Evolutionary conservation across 2,888 invertebrate genomes (phyloP), one percentile per base, ranked within the genome.

Genomic region (Acleris laterana): DNA sequence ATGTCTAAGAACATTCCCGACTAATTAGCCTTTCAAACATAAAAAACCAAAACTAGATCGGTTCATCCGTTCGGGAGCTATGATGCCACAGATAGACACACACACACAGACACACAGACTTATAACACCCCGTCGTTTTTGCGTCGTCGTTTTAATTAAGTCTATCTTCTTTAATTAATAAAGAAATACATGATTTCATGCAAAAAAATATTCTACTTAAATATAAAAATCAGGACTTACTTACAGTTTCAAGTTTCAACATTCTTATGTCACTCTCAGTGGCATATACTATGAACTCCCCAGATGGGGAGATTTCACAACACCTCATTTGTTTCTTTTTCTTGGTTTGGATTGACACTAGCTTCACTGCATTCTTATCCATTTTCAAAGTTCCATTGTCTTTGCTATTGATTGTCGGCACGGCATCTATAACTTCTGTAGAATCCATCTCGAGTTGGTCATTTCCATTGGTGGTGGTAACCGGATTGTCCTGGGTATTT

Each of bases 231-330:
- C 20, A 0, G 49, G 17, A 49, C 17, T 25, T 56, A 85, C 88
- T 88, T 77, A 95, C 95, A 69, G 94, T 86, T 69, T 93, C 93
- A 71, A 97, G 93, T 78, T 94, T 93, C 68, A 96, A 96, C 68
- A 98, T 88, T 63, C 96, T 94, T 32, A 97, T 83, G 64, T 94
- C 89, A 58, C 84, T 93, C 28, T 93, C 89, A 0, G 97, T 97
- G 0, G 97, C 96, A 82, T 97, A 97, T 6, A 96, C 95, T 20
- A 98, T 92, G 88, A 95, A 95, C 69, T 94, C 93, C 1, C 96
- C 96, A 80, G 95, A 94, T 2, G 94, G 94, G 5, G 97, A 96
- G 6, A 98, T 88, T 13, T 95, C 94, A 71, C 95, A 95, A 71
- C 96, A 96, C 6, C 95, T 88, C 32, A 98, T 95, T n/a, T 93